Conservation (phyloP, 2,888 invertebrate species). For the Geotrupes spiniger region DNA sequence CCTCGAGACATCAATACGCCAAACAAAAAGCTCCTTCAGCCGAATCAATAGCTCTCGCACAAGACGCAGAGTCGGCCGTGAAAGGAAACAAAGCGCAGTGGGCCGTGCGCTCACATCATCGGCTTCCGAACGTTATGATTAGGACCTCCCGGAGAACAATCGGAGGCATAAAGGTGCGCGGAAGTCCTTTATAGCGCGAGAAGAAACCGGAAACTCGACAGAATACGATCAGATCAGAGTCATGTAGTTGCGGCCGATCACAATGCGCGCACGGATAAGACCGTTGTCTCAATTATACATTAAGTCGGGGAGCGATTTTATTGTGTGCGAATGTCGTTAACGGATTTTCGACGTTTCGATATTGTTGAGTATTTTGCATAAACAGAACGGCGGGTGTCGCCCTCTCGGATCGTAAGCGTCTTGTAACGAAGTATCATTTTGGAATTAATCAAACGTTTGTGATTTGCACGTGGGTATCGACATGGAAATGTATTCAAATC, state of each 20-base stretch:
- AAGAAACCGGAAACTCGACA: slow-evolving; percentile 41
- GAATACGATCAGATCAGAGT: slow-evolving; percentile 48
- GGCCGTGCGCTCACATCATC: slow-evolving; percentile 11
- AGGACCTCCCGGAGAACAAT: slow-evolving; percentile 28
- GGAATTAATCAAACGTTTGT: not conserved
- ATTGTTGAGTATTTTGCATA: slow-evolving; percentile 5
- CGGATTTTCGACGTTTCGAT: slow-evolving; percentile 9
- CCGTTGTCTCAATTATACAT: slow-evolving; percentile 30
- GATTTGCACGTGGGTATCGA: too few species aligned
- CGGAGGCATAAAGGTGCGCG: slow-evolving; percentile 48
- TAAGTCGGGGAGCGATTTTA: slow-evolving; percentile 11
- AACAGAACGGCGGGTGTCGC: slow-evolving; percentile 3
- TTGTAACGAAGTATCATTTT: slow-evolving; percentile 3
- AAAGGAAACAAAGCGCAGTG: slow-evolving; percentile 16
- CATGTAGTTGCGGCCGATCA: slow-evolving; percentile 42
- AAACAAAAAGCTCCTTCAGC: slow-evolving; percentile 34
- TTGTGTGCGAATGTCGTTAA: slow-evolving; percentile 5
- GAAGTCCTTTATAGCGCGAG: slow-evolving; percentile 47
- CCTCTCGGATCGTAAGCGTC: not conserved
- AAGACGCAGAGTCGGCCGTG: slow-evolving; percentile 13
- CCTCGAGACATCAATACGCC: slow-evolving; percentile 46
- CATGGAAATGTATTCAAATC: too few species aligned
- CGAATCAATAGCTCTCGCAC: slow-evolving; percentile 27
- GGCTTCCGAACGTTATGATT: slow-evolving; percentile 23
- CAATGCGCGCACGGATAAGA: slow-evolving; percentile 25